Conservation (phyloP, 1,140 invertebrate species). For the Linepithema humile region DNA sequence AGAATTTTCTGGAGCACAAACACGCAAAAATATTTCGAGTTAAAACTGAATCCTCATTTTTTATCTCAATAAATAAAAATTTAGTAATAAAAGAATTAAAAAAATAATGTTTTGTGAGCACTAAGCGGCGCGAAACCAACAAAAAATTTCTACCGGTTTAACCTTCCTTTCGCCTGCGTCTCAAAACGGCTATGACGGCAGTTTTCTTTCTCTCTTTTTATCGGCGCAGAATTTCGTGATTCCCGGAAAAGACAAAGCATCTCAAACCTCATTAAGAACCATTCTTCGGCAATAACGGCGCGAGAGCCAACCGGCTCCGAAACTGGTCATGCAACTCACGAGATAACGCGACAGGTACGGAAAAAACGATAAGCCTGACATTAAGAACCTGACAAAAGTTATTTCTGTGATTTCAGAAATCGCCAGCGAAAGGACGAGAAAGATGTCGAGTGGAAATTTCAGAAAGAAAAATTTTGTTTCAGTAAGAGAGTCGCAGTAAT, state of each 20-base stretch:
- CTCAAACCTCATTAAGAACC: not conserved
- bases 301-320: constrained; percentile 28
- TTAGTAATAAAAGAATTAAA: not conserved
- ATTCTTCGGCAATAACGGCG: not conserved
- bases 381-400: constrained; percentile 47
- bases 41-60: not conserved
- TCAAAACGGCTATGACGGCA: not conserved
- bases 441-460: constrained; percentile 46
- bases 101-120: not conserved
- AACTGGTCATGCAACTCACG: constrained; percentile 44
- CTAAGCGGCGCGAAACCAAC: not conserved
- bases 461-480: not conserved
- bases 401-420: constrained; percentile 53
- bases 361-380: not conserved
- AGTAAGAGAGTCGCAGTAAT: not conserved
- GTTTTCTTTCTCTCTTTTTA: not conserved
- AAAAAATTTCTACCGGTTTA: not conserved
- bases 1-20: not conserved
- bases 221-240: constrained; percentile 2
- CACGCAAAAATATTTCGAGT: not conserved
- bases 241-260: not conserved
- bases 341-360: constrained; percentile 16
- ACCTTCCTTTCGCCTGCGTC: not conserved
- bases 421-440: not conserved
- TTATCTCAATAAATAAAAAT: constrained; percentile 5